phyloP scores from a whole-genome alignment of 1,140 invertebrate species.

The Drosophila oshimai region DNA sequence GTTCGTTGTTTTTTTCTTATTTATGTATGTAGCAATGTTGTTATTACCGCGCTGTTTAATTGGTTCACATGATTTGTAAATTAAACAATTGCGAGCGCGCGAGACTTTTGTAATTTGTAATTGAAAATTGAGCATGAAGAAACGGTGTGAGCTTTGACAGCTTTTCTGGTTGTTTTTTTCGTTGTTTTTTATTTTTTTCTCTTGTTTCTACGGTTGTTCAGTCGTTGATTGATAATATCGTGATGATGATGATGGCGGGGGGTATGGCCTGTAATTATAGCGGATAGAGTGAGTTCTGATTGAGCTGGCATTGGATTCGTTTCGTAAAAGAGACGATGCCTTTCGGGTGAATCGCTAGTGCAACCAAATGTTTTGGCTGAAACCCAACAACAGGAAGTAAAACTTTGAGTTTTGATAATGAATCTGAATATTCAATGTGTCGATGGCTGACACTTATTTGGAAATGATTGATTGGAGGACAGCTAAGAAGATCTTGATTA shows the following conservation, averaged over 20 bases:
- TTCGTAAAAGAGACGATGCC: neutral
- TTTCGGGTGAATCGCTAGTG: neutral
- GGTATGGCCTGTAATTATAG: conserved; percentile 34
- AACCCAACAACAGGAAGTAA: conserved; percentile 35
- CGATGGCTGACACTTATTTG: conserved; percentile 23
- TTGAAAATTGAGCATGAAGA: conserved; percentile 75
- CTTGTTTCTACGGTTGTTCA: conserved; percentile 11
- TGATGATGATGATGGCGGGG: conserved; percentile 34
- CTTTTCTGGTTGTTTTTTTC: conserved; percentile 35
- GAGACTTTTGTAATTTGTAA: conserved; percentile 71
- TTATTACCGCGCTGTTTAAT: conserved; percentile 65
- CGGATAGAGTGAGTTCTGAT: conserved; percentile 33
- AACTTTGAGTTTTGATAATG: conserved; percentile 30
- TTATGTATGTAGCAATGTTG: conserved; percentile 14
- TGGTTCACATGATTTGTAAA: conserved; percentile 82
- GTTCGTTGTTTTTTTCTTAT: conserved; percentile 48
- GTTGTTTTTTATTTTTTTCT: too few relatives aligned
- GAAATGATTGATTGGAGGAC: conserved; percentile 30
- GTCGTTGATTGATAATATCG: conserved; percentile 52
- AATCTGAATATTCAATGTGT: conserved; percentile 36
- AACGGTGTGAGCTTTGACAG: conserved; percentile 74
- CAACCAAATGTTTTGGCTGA: conserved; percentile 19
- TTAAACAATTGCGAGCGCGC: conserved; percentile 77
- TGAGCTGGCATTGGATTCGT: conserved; percentile 37
- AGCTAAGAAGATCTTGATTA: conserved; percentile 32